Percentiles rank a stretch among this genome's conserved stretches.
Evolutionary conservation across 2,888 invertebrate genomes (phyloP).

Genomic region (Troides helena): DNA sequence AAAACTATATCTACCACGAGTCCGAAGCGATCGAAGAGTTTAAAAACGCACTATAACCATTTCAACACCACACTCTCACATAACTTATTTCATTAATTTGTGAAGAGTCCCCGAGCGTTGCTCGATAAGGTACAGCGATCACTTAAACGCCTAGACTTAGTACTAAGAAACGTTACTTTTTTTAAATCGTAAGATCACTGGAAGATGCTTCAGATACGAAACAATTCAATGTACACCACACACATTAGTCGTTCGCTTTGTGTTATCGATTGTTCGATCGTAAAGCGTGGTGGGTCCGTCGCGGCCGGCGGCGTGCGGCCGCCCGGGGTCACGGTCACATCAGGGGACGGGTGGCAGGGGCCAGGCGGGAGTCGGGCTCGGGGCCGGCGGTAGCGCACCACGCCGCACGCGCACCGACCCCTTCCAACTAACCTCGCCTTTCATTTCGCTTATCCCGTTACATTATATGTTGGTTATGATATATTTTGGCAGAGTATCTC

Average conservation of each 20-base stretch:
- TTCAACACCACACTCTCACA: constrained; percentile 57
- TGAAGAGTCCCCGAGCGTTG: constrained; percentile 67
- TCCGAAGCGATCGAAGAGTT: constrained; percentile 66
- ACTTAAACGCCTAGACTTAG: constrained; percentile 67
- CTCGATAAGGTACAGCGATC: constrained; percentile 70
- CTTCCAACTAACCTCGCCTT: constrained; percentile 27
- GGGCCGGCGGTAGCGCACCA: not conserved
- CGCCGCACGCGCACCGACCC: not conserved
- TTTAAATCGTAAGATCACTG: constrained; percentile 72
- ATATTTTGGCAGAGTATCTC: constrained; percentile 81
- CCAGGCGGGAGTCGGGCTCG: not conserved
- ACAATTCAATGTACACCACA: constrained; percentile 42
- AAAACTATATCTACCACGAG: constrained; percentile 68
- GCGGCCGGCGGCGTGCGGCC: constrained; percentile 24
- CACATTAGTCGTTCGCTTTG: constrained; percentile 57
- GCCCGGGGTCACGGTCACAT: constrained; percentile 39
- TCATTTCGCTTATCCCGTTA: constrained; percentile 51
- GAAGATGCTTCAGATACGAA: constrained; percentile 73
- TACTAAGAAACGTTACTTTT: constrained; percentile 60
- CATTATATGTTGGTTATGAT: constrained; percentile 72
- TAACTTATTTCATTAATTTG: constrained; percentile 72
- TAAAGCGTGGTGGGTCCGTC: constrained; percentile 43
- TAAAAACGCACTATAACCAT: constrained; percentile 58
- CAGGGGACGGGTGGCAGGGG: constrained; percentile 28
- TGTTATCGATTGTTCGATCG: constrained; percentile 46